Conservation (phyloP, 2,797 vertebrate genomes). For the Malacoctenus gilli region DNA sequence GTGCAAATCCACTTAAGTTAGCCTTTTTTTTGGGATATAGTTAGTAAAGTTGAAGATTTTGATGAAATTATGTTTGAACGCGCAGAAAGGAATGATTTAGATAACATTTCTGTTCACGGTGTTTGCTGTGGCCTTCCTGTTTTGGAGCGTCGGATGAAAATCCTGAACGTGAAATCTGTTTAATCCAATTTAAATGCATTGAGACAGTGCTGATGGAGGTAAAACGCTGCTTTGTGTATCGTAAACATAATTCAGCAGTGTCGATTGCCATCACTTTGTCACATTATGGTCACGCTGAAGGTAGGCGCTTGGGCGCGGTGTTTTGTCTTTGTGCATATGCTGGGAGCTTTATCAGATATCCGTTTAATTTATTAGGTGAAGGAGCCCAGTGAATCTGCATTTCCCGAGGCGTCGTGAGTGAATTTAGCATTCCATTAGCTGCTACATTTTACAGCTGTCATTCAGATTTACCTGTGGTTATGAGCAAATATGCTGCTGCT, state of each 20-base stretch:
- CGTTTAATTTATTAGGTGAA: slow-evolving; percentile 66
- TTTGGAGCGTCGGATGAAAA: slow-evolving; percentile 10
- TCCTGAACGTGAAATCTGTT: slow-evolving; percentile 13
- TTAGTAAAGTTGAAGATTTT: slow-evolving; percentile 8
- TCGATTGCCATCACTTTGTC: slow-evolving; percentile 19
- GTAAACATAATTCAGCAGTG: slow-evolving; percentile 26
- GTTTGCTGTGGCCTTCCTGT: slow-evolving; percentile 6
- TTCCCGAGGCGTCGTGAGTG: slow-evolving; percentile 53
- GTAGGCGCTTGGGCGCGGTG: slow-evolving; percentile 50
- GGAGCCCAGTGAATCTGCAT: slow-evolving; percentile 56
- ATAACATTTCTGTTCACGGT: background rate
- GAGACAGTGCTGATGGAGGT: slow-evolving; percentile 15
- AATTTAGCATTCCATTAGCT: slow-evolving; percentile 72
- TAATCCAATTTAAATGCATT: slow-evolving; percentile 4
- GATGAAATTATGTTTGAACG: slow-evolving; percentile 9
- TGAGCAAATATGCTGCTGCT: slow-evolving; percentile 67
- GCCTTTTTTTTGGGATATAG: background rate
- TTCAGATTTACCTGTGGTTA: slow-evolving; percentile 83
- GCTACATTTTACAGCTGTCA: slow-evolving; percentile 77
- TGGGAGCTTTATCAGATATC: slow-evolving; percentile 61
- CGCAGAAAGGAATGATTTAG: slow-evolving; percentile 9
- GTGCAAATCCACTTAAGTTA: slow-evolving; percentile 26
- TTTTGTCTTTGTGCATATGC: slow-evolving; percentile 64
- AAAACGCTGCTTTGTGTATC: slow-evolving; percentile 24
- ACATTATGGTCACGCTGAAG: slow-evolving; percentile 32